These are phyloP conservation scores for Semicossyphus pulcher DNA, from an alignment of 2,113 vertebrate species.

Conservation along the genomic window DNA sequence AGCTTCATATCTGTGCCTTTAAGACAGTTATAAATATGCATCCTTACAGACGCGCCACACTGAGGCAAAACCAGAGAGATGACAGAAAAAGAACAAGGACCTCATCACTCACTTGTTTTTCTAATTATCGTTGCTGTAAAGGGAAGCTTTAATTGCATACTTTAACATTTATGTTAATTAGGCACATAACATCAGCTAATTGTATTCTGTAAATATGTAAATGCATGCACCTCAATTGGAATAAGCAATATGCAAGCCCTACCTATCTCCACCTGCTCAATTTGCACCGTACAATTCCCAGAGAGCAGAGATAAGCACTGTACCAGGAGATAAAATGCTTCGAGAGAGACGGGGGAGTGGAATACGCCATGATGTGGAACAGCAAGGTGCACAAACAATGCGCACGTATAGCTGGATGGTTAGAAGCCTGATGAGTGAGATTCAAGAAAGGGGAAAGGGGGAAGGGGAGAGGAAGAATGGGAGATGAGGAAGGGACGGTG, in stretches of 20 bases:
- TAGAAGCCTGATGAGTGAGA: slow-evolving; percentile 9
- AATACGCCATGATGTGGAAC: slow-evolving; percentile 30
- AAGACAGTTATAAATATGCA: slow-evolving; percentile 39
- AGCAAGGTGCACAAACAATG: slow-evolving; percentile 48
- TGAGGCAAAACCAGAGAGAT: neutral
- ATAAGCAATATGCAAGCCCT: slow-evolving; percentile 2
- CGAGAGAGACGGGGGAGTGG: slow-evolving; percentile 23
- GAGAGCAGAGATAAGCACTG: slow-evolving; percentile 38
- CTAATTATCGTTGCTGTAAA: slow-evolving; percentile 12
- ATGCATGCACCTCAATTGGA: slow-evolving; percentile 21
- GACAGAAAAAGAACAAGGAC: neutral
- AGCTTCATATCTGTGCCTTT: slow-evolving; percentile 28
- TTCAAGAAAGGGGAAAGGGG: slow-evolving; percentile 2
- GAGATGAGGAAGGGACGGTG: slow-evolving; percentile 8
- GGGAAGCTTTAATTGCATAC: slow-evolving; percentile 36
- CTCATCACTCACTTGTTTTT: slow-evolving; percentile 5
- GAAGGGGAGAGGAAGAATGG: neutral
- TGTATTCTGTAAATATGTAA: slow-evolving; percentile 27
- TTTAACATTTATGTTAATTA: slow-evolving; percentile 37
- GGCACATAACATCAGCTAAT: slow-evolving; percentile 21
- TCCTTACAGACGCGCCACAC: neutral
- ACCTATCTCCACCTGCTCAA: slow-evolving; percentile 31
- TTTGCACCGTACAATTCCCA: slow-evolving; percentile 37
- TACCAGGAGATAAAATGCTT: slow-evolving; percentile 18
- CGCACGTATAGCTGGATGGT: slow-evolving; percentile 22